A percentile compares a stretch with the other conserved stretches of the same genome.
Conservation (phyloP, 1,140 invertebrate species). For the Bombus polaris region DNA sequence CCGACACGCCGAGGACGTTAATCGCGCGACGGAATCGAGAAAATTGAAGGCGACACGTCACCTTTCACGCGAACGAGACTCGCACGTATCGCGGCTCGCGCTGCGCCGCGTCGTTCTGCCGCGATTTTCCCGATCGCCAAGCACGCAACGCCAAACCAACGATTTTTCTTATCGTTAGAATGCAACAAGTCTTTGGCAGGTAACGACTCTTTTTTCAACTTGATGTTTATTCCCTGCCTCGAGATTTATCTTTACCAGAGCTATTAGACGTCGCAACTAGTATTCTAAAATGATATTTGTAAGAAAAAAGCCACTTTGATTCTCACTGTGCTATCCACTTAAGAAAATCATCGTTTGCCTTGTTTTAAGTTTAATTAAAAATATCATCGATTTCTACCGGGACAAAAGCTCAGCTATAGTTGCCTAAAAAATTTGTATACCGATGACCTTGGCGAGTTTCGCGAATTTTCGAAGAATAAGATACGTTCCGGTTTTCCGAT, state of each 20-base stretch:
- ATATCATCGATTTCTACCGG: not conserved
- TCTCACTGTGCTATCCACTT: too few relatives aligned
- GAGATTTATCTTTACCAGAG: not conserved
- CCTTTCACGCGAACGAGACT: slow-evolving; percentile 20
- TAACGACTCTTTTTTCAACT: not conserved
- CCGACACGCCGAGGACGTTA: slow-evolving; percentile 8
- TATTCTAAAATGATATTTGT: not conserved
- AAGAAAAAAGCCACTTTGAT: not conserved
- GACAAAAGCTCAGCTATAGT: rapidly evolving
- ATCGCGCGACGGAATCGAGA: slow-evolving; percentile 16
- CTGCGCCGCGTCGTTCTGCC: too few relatives aligned
- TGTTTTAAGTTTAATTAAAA: not conserved
- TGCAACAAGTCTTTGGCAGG: slow-evolving; percentile 11
- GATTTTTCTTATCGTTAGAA: slow-evolving; percentile 19
- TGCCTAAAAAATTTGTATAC: too few relatives aligned
- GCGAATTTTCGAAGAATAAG: not conserved
- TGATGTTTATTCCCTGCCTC: not conserved
- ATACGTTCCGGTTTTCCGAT: slow-evolving; percentile 2
- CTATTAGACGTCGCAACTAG: not conserved
- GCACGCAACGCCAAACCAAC: not conserved
- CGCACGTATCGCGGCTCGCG: not conserved
- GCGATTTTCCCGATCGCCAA: slow-evolving; percentile 7
- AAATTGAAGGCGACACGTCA: slow-evolving; percentile 31
- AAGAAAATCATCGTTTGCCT: too few relatives aligned
- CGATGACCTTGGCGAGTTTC: not conserved